phyloP scores from a whole-genome alignment of 2,888 invertebrate genomes.

The Torymus texanus region DNA sequence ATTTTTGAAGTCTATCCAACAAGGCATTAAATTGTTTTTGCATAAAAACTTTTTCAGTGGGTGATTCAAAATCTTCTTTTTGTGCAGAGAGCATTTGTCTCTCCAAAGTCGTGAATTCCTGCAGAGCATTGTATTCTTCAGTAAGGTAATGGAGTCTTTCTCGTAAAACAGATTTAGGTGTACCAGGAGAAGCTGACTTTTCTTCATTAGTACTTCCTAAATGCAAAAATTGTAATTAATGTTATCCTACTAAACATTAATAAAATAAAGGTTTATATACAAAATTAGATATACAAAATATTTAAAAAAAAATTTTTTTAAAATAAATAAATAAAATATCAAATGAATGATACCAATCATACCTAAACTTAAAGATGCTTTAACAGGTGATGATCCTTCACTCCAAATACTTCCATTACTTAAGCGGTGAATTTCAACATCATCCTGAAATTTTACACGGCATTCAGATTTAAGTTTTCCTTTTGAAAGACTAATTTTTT shows the following conservation, averaged over 20 bases:
- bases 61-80: conserved; percentile 32
- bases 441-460: conserved; percentile 53
- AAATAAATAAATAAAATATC: conserved; percentile 29
- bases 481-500: conserved; percentile 11
- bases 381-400: conserved; percentile 59
- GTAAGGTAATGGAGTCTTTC: conserved; percentile 76
- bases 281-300: neutral
- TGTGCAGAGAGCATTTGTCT: conserved; percentile 76
- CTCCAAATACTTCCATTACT: conserved; percentile 46
- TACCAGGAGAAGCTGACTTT: conserved; percentile 62
- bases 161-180: conserved; percentile 67
- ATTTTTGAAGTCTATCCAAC: conserved; percentile 33
- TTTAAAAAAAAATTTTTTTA: neutral
- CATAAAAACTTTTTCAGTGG: conserved; percentile 43
- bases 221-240: conserved; percentile 5
- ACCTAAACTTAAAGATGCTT: conserved; percentile 38
- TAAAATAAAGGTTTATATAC: neutral
- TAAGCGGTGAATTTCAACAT: conserved; percentile 46
- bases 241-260: too few relatives aligned
- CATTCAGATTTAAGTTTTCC: conserved; percentile 22
- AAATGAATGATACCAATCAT: conserved; percentile 27
- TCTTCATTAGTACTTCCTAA: conserved; percentile 13
- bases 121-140: conserved; percentile 77
- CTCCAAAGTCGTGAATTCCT: conserved; percentile 80
- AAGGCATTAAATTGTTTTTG: conserved; percentile 46